These are phyloP conservation scores for Enteromius thamalakanensis DNA, from an alignment of 2,797 vertebrate species.

Conservation along the genomic window DNA sequence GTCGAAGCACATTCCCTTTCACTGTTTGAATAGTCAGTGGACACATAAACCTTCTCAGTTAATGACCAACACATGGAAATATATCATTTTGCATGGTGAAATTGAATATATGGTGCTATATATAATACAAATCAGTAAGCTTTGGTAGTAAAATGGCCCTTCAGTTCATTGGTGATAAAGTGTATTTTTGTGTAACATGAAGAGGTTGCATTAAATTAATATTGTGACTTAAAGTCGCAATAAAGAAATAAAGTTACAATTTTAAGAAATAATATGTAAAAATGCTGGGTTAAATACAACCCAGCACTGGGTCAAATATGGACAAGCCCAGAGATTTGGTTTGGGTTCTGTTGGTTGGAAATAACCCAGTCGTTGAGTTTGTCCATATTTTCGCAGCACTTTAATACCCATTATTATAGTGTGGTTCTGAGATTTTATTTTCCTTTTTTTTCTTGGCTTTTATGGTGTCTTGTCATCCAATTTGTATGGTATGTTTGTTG, in stretches of 20 bases:
- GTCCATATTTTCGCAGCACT: no score
- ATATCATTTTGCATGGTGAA: background rate
- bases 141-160: background rate
- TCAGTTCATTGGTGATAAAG: background rate
- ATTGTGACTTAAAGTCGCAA: background rate
- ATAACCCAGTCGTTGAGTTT: no score
- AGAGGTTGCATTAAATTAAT: background rate
- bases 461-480: background rate
- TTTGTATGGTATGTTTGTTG: background rate
- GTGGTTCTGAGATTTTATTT: background rate
- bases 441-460: background rate
- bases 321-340: no score
- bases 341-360: no score
- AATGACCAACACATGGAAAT: background rate
- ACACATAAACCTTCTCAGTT: background rate
- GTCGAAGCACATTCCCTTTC: constrained; percentile 16
- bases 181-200: background rate
- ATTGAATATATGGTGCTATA: background rate
- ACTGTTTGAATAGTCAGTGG: background rate
- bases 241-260: background rate
- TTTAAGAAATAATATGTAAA: background rate
- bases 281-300: no score
- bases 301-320: no score
- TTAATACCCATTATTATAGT: no score
- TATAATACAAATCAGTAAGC: background rate